A percentile compares a stretch with the other conserved stretches of the same genome.
Evolutionary conservation across 2,113 vertebrate genomes (phyloP).

Genomic region (Psilopogon haemacephalus): DNA sequence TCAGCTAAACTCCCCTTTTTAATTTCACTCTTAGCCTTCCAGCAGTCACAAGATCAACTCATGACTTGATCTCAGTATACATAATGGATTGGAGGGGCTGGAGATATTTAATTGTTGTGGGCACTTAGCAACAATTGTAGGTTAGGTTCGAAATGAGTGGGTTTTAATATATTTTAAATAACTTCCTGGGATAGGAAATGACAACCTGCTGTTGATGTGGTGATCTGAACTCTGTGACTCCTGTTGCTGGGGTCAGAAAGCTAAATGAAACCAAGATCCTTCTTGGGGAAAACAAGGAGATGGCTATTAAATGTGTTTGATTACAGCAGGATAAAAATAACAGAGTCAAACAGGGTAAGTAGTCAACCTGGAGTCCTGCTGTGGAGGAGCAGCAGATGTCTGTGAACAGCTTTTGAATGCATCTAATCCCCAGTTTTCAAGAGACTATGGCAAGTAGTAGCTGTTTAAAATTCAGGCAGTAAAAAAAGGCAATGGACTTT

Average conservation of each 20-base stretch:
- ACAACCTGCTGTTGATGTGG: conserved; percentile 28
- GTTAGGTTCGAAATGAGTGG: neutral
- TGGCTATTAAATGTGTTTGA: conserved; percentile 1
- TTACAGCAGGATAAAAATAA: conserved; percentile 48
- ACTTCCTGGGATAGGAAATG: conserved; percentile 44
- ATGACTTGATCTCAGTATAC: conserved; percentile 48
- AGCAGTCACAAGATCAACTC: conserved; percentile 59
- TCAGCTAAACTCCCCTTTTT: conserved; percentile 35
- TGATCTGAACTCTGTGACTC: neutral
- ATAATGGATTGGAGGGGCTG: conserved; percentile 28
- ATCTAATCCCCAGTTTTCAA: neutral
- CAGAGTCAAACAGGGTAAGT: neutral
- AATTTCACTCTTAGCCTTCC: conserved; percentile 43
- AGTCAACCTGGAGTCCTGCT: conserved; percentile 21
- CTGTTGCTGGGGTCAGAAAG: conserved; percentile 14
- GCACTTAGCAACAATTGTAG: conserved; percentile 12
- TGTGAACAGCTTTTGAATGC: neutral
- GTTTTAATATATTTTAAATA: conserved; percentile 27
- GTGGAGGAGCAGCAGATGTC: conserved; percentile 15
- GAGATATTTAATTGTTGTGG: conserved; percentile 20
- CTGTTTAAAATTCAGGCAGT: neutral
- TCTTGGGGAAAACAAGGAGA: neutral
- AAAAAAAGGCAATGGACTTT: neutral
- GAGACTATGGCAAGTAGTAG: neutral
- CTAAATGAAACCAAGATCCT: neutral